Evolutionary conservation across 2,797 vertebrate species (phyloP), one percentile per base, ranked within the genome.

Genomic region (Limosa lapponica): DNA sequence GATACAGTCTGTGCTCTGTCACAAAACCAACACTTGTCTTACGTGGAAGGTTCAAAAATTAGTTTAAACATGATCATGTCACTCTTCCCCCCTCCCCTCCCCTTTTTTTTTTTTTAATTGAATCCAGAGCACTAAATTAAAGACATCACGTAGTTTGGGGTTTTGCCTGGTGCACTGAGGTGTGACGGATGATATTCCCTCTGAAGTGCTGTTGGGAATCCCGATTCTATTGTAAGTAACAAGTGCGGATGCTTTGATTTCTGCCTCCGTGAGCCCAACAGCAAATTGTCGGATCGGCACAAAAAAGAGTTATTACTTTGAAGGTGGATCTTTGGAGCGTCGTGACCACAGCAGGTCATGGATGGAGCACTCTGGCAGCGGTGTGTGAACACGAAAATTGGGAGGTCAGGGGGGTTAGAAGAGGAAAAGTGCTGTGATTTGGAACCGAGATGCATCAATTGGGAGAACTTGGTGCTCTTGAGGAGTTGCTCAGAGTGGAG

Each of bases 281-380:
- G 44, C n/a, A 5, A 55, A 13, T 27, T 46, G 28, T 3, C 23
- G 15, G 41, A 6, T 51, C 3, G 1, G 36, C 37, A 22, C 30
- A 25, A 44, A 46, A 34, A 81, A 28, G 37, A 28, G 69, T 41
- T 41, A 7, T 0, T 10, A 10, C 30, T 75, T 58, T 2, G 16
- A 20, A 83, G 73, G 24, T 30, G 48, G 36, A 16, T 27, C 52
- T 89, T 41, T 62, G 71, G 59, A 57, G 24, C 1, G 0, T 19
- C 0, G 0, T 16, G 32, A 22, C 41, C 28, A 2, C 43, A 0
- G 6, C 24, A 7, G 22, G 58, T 32, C 13, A 0, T 2, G 30
- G 62, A 9, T 23, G 48, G 77, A 46, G 36, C 3, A 0, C 32
- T 65, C 16, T 13, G 23, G n/a, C 36, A 62, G 23, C 24, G 14